phyloP scores from a whole-genome alignment of 2,113 vertebrate species.

The Manacus vitellinus region DNA sequence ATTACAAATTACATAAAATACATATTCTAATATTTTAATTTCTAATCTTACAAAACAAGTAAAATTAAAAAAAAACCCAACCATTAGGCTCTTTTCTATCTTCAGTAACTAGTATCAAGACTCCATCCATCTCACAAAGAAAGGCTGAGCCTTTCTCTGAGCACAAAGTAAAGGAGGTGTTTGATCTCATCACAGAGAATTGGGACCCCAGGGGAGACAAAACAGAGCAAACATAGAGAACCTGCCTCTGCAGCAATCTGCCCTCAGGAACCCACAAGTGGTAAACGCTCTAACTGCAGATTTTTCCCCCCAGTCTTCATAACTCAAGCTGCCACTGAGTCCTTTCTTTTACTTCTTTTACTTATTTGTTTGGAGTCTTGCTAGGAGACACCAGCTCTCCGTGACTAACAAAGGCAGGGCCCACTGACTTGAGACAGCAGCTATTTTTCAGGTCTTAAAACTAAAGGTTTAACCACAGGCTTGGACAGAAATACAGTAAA shows the following conservation, averaged over 20 bases:
- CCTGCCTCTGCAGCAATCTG: background rate
- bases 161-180: background rate
- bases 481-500: background rate
- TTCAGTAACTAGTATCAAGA: background rate
- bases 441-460: background rate
- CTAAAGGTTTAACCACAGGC: background rate
- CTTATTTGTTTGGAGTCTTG: background rate
- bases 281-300: background rate
- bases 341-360: background rate
- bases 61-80: background rate
- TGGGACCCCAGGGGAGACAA: background rate
- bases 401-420: background rate
- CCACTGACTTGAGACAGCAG: background rate
- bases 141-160: background rate
- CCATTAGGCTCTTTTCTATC: background rate
- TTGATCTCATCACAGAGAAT: background rate
- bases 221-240: background rate
- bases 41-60: background rate
- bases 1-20: background rate
- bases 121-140: background rate
- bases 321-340: background rate
- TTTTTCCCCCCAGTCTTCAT: fast-evolving
- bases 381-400: background rate
- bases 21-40: background rate
- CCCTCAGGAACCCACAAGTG: background rate